A percentile compares a stretch with the other conserved stretches of the same genome.
These are phyloP conservation scores for Euplagia quadripunctaria DNA, from an alignment of 2,888 invertebrate species.

Conservation along the genomic window DNA sequence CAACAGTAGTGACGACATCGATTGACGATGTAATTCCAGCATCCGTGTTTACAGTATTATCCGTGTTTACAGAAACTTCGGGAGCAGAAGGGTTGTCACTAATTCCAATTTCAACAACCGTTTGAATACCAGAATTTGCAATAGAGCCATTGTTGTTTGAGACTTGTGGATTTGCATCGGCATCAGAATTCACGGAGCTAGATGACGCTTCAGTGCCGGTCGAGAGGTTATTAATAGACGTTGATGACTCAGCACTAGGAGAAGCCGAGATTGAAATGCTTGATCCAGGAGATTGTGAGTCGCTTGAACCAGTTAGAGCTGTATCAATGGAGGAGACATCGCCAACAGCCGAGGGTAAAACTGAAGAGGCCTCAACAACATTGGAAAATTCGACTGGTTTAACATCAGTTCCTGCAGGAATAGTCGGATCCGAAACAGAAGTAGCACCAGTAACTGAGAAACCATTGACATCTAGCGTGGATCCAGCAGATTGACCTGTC, in stretches of 20 bases:
- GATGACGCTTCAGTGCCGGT: conserved; percentile 21
- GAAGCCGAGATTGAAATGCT: conserved; percentile 14
- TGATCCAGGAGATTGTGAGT: conserved; percentile 14
- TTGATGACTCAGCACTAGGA: conserved; percentile 20
- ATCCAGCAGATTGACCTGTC: background rate
- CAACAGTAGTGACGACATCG: background rate
- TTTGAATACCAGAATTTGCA: background rate
- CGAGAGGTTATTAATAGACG: conserved; percentile 14
- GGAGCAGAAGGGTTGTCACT: background rate
- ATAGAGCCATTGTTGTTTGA: conserved; percentile 7
- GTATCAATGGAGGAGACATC: conserved; percentile 2
- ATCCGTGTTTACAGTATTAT: background rate
- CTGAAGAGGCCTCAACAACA: background rate
- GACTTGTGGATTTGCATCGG: conserved; percentile 15
- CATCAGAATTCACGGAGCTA: conserved; percentile 19
- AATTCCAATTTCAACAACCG: background rate
- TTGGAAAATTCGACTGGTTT: conserved; percentile 1
- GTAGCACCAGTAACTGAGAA: background rate
- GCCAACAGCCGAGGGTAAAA: background rate
- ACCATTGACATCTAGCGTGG: background rate
- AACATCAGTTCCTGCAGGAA: background rate
- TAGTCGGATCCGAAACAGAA: background rate
- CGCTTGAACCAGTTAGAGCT: conserved; percentile 5
- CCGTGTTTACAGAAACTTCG: background rate
- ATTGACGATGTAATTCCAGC: background rate